Percentiles rank a stretch among this genome's conserved stretches.
phyloP scores from a whole-genome alignment of 2,113 vertebrate genomes.

The Scopus umbretta region DNA sequence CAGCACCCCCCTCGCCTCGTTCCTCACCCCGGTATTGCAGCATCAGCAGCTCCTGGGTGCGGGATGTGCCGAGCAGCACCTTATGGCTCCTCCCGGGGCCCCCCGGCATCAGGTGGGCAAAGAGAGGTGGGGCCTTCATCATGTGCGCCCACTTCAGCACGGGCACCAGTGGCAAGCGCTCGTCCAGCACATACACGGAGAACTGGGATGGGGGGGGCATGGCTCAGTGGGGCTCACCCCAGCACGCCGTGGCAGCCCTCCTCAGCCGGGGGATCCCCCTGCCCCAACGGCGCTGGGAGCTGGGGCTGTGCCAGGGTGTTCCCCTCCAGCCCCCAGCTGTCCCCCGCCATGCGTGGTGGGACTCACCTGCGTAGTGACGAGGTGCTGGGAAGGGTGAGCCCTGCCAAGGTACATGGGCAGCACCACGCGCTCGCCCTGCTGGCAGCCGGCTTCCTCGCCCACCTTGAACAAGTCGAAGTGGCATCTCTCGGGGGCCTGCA shows the following conservation, averaged over 20 bases:
- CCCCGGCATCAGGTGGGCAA: neutral
- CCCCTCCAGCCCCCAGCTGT: neutral
- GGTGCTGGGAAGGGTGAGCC: slow-evolving; percentile 42
- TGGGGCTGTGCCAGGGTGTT: slow-evolving; percentile 22
- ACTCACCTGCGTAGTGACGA: slow-evolving; percentile 44
- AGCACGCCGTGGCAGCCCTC: accelerated
- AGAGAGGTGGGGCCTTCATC: slow-evolving; percentile 43
- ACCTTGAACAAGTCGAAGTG: slow-evolving; percentile 47
- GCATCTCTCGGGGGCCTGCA: slow-evolving; percentile 11
- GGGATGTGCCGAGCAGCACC: neutral
- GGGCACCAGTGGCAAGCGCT: slow-evolving; percentile 17
- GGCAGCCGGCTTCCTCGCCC: slow-evolving; percentile 6
- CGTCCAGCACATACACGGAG: neutral
- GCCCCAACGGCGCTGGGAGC: accelerated
- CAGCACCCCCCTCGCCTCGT: accelerated
- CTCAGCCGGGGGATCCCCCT: neutral
- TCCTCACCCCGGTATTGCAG: neutral
- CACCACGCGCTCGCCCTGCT: slow-evolving; percentile 12
- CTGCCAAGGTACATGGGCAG: slow-evolving; percentile 48
- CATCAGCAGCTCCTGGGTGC: slow-evolving; percentile 36
- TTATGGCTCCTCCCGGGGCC: neutral
- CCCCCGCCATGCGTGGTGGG: too few species aligned
- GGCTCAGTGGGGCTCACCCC: neutral
- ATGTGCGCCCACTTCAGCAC: slow-evolving; percentile 40
- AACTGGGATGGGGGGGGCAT: neutral